Evolutionary conservation across 1,140 invertebrate genomes (phyloP).

Genomic region (Rhyzopertha dominica): DNA sequence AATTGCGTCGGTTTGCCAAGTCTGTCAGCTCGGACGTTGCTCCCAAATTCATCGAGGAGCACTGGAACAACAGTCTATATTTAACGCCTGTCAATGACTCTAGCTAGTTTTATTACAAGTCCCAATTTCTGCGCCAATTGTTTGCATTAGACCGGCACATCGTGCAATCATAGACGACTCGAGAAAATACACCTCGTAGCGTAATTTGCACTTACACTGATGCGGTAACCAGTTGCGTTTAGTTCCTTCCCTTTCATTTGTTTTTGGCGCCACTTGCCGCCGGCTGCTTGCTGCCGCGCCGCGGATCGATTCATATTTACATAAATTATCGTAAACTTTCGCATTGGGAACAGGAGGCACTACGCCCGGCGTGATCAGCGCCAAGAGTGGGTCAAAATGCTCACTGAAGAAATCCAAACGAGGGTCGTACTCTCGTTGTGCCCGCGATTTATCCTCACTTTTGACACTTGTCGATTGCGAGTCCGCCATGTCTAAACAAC

Average conservation of each 20-base stretch:
- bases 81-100: constrained; percentile 32
- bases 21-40: constrained; percentile 26
- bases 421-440: constrained; percentile 50
- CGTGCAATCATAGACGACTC: too few relatives aligned
- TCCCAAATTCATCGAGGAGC: constrained; percentile 24
- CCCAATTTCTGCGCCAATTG: too few relatives aligned
- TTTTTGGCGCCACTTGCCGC: constrained; percentile 16
- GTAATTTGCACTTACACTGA: constrained; percentile 52
- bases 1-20: constrained; percentile 23
- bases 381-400: constrained; percentile 62
- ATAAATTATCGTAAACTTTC: constrained; percentile 58
- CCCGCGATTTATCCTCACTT: constrained; percentile 34
- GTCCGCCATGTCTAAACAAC: constrained; percentile 20
- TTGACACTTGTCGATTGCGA: constrained; percentile 15
- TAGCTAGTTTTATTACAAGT: too few relatives aligned
- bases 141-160: too few relatives aligned
- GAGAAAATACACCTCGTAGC: too few relatives aligned
- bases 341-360: constrained; percentile 51
- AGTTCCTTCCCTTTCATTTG: constrained; percentile 16
- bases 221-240: constrained; percentile 40
- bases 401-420: constrained; percentile 59
- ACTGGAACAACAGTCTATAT: constrained; percentile 31
- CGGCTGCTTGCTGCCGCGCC: constrained; percentile 3
- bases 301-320: constrained; percentile 51
- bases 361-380: constrained; percentile 54